Evolutionary conservation across 2,888 invertebrate genomes (phyloP), one percentile per base, ranked within the genome.

Genomic region (Ochropleura plecta): DNA sequence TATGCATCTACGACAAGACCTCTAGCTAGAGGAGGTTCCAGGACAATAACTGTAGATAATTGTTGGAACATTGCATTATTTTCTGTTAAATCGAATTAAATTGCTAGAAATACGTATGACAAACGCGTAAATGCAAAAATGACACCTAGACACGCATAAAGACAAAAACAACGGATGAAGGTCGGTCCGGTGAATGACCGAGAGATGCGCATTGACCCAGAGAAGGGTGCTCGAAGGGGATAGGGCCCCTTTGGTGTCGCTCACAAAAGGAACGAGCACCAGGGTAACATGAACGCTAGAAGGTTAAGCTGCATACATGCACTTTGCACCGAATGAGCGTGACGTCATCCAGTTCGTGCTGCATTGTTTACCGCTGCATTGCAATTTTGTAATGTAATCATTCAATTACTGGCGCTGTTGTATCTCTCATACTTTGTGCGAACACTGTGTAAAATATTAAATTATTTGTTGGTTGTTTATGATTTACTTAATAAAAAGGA

Each of bases 161-260:
- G 82, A 87, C 78, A 77, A 82, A 78, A 86, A 81, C 78, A 85
- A 76, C 78, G 66, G 78, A 90, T 86, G 85, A 90, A 91, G 91
- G 89, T 91, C 87, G 80, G 85, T 87, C 78, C 90, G 91, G 90
- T 93, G 93, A 95, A 92, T 90, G 95, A 94, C 94, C 95, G 92
- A 90, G 87, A 91, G 90, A 93, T 92, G 94, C 91, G 90, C 93
- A 91, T 90, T 96, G 96, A 95, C 96, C 96, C 95, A 95, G 90
- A 95, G 95, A 96, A 96, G 96, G 96, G 96, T 95, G 94, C 92
- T 91, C 91, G 90, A 95, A 95, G 96, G 95, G 96, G 96, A 95
- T 96, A 96, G 96, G 96, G 96, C 96, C 96, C 93, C 96, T 96
- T 96, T 96, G 92, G 95, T 95, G 95, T 94, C 93, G 92, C 91